These are phyloP conservation scores for Platanista minor DNA, from an alignment of 2,113 vertebrate species.

Conservation along the genomic window DNA sequence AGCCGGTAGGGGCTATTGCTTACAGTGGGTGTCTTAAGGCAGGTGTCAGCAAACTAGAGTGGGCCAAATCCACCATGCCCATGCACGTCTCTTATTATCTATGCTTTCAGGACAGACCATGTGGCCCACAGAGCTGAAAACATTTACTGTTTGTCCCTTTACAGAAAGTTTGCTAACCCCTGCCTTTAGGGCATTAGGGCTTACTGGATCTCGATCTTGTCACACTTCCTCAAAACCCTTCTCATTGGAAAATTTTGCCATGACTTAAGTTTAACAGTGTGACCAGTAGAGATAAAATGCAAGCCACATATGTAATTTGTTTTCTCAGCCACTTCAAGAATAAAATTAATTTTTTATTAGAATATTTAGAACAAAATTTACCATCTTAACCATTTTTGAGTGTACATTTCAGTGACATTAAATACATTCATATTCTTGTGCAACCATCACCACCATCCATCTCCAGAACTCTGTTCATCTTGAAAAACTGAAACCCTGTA, in stretches of 20 bases:
- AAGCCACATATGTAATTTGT: background rate
- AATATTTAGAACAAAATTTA: background rate
- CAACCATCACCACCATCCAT: background rate
- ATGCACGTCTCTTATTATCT: background rate
- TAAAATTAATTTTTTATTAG: background rate
- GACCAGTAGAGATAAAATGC: background rate
- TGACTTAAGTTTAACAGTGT: background rate
- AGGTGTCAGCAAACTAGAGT: background rate
- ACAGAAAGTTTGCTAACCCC: background rate
- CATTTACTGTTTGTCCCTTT: background rate
- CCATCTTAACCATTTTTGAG: background rate
- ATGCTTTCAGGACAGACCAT: background rate
- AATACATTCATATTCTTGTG: background rate
- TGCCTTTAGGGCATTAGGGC: background rate
- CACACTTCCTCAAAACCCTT: background rate
- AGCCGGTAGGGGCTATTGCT: background rate
- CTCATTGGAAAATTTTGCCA: background rate
- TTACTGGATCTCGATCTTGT: background rate
- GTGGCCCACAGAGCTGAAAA: background rate
- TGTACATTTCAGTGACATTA: background rate
- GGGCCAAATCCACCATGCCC: background rate
- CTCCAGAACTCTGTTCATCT: background rate
- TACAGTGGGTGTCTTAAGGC: background rate
- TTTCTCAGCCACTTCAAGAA: background rate
- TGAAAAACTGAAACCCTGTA: background rate